Conservation (phyloP, 2,888 invertebrate genomes). For the Lasiommata megera region DNA sequence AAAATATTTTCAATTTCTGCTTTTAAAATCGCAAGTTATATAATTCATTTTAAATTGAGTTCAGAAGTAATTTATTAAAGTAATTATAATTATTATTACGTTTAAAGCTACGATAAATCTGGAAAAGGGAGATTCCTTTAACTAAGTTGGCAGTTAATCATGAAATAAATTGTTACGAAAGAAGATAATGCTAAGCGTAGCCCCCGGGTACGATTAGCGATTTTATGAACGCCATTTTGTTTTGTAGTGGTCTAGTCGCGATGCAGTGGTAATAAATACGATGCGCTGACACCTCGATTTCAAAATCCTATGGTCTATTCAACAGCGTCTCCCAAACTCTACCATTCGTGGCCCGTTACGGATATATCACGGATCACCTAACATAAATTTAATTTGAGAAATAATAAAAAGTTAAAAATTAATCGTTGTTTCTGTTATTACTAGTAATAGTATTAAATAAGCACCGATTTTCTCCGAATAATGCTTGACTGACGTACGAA, state of each 20-base stretch:
- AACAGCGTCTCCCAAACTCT: not conserved
- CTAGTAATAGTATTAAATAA: too few species aligned
- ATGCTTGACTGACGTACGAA: too few species aligned
- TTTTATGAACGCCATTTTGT: constrained; percentile 49
- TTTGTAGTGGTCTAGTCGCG: constrained; percentile 41
- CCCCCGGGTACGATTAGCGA: constrained; percentile 57
- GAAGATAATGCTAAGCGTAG: constrained; percentile 39
- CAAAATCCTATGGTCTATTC: constrained; percentile 59
- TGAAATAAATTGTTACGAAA: constrained; percentile 32
- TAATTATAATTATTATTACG: too few species aligned
- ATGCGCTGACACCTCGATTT: constrained; percentile 76
- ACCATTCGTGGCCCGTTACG: not conserved
- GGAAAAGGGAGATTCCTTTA: not conserved
- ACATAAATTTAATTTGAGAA: too few species aligned
- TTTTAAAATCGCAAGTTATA: too few species aligned
- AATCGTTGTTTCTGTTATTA: too few species aligned
- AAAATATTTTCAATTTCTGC: too few species aligned
- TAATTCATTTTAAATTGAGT: too few species aligned
- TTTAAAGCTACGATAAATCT: not conserved
- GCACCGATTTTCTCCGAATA: too few species aligned
- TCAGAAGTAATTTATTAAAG: too few species aligned
- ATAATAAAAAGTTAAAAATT: too few species aligned
- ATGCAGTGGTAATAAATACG: constrained; percentile 65
- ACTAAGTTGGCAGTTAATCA: not conserved
- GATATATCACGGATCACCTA: too few species aligned